phyloP scores from a whole-genome alignment of 2,113 vertebrate species.

The Candoia aspera region DNA sequence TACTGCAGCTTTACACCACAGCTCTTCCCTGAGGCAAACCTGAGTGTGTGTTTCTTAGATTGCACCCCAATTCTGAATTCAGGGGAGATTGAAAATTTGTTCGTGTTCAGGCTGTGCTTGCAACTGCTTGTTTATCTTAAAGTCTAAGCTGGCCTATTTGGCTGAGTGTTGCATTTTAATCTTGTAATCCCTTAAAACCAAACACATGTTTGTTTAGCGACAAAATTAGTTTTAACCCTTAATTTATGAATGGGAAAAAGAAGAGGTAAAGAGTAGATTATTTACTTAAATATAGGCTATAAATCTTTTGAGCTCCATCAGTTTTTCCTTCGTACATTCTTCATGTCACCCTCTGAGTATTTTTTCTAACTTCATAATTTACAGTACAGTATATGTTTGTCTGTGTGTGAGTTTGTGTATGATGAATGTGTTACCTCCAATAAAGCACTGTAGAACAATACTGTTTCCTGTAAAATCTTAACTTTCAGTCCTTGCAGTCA shows the following conservation, averaged over 20 bases:
- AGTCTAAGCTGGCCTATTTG: neutral
- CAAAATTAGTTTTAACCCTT: neutral
- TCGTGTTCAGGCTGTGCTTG: neutral
- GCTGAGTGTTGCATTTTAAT: neutral
- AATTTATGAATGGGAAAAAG: neutral
- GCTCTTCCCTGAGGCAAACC: neutral
- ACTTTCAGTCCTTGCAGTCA: neutral
- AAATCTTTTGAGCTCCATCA: neutral
- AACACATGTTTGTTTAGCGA: neutral
- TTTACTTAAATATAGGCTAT: neutral
- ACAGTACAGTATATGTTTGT: too few species aligned
- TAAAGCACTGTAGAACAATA: neutral
- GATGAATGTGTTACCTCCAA: neutral
- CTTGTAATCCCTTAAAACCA: neutral
- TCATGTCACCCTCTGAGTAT: neutral
- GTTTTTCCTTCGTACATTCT: neutral
- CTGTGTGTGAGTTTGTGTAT: neutral
- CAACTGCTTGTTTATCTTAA: neutral
- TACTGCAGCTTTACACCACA: neutral
- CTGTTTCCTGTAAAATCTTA: neutral
- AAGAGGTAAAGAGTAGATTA: neutral
- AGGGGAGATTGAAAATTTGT: neutral
- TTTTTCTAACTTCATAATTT: neutral
- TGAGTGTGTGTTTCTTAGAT: neutral
- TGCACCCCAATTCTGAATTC: neutral